A percentile compares a stretch with the other conserved stretches of the same genome.
These are phyloP conservation scores for Tupaia chinensis DNA, from an alignment of 2,113 vertebrate species.

Conservation along the genomic window DNA sequence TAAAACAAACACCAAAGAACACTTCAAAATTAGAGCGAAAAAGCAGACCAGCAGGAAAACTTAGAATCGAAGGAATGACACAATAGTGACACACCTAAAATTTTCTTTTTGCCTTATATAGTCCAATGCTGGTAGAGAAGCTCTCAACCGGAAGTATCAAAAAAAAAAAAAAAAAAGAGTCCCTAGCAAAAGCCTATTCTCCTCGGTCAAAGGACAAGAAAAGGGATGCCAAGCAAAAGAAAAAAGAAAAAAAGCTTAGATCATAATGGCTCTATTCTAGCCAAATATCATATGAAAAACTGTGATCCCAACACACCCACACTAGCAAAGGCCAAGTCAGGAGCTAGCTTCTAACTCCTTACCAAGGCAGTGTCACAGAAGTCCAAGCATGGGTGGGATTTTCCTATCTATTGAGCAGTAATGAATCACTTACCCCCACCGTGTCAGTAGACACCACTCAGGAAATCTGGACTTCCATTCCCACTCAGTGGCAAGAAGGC, in stretches of 20 bases:
- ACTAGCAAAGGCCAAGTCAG: neutral
- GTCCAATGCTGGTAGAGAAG: neutral
- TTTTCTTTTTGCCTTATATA: neutral
- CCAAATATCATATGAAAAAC: neutral
- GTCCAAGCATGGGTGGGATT: neutral
- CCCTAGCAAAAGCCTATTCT: neutral
- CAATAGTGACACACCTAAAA: neutral
- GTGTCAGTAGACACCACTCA: neutral
- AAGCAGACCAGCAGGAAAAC: neutral
- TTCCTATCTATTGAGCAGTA: neutral
- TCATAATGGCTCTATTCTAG: neutral
- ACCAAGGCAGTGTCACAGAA: neutral
- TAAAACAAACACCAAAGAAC: neutral
- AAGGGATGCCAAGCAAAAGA: neutral
- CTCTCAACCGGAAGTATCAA: neutral
- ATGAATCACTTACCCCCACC: neutral
- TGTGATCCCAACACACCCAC: neutral
- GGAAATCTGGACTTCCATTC: neutral
- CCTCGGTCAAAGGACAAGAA: neutral
- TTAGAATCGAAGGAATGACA: neutral
- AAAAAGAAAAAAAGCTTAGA: neutral
- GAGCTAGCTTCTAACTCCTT: neutral
- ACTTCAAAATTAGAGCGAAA: neutral
- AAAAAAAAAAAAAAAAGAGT: neutral
- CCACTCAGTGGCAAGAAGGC: neutral